Evolutionary conservation across 2,797 vertebrate genomes (phyloP), one percentile per base, ranked within the genome.

Genomic region (Cephalopachus bancanus): DNA sequence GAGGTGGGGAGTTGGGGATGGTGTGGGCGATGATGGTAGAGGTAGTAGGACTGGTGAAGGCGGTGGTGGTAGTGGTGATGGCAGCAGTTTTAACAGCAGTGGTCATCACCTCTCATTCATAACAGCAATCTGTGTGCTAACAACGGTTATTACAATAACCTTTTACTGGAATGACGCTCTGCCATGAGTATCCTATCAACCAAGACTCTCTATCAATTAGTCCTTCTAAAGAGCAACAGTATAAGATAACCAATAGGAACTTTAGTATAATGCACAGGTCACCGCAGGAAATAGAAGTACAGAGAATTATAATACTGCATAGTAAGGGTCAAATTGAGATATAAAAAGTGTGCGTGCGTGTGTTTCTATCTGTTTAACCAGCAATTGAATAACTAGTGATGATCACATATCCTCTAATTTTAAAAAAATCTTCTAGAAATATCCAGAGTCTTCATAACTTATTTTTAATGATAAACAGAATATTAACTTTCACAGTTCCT

Each of bases 401-500:
- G 51, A 80, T 44, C 26, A 55, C 53, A 37, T 71, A 69, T 93
- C 33, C 16, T 81, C 24, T 30, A 30, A 85, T 10, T 57, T 33
- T 37, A 7, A 78, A 81, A 94, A 92, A 88, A 26, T 49, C 44
- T 33, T 79, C 30, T 57, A 33, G 83, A 94, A 80, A 84, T 57
- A 6, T 15, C 9, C 37, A 30, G 2, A 30, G 2, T 81, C 49
- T 89, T 93, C 49, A 51, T 76, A 85, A 85, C 22, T 79, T 72
- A 44, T 64, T 71, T 90, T 93, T 80, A 81, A 33, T n/a, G 12
- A 16, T 22, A 60, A 57, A n/a, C 30, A 75, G 44, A 64, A 93
- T 37, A 75, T 69, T 81, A 75, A 71, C 64, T 78, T 78, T 30
- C 51, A 57, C 49, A 78, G 20, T 17, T 60, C 17, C 51, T 85